These are phyloP conservation scores for Rhagonycha fulva DNA, from an alignment of 2,888 invertebrate genomes.

Conservation along the genomic window DNA sequence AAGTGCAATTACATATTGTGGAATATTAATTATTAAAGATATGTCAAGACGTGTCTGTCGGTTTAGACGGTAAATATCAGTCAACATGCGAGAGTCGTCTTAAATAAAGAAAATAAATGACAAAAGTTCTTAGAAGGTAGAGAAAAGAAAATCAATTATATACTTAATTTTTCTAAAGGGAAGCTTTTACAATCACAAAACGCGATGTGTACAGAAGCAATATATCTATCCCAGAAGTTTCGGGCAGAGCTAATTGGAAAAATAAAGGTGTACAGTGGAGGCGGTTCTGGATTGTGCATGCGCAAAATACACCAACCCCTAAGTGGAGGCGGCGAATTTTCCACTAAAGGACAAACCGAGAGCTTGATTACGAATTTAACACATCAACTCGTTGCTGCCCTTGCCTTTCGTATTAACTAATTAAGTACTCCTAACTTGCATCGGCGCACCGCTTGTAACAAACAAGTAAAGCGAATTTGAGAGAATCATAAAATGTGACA, in stretches of 20 bases:
- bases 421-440: constrained; percentile 14
- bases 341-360: constrained; percentile 27
- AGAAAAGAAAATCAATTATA: constrained; percentile 24
- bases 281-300: constrained; percentile 48
- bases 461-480: constrained; percentile 12
- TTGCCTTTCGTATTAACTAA: constrained; percentile 22
- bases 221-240: constrained; percentile 25
- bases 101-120: constrained; percentile 20
- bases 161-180: constrained; percentile 6
- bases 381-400: constrained; percentile 24
- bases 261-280: constrained; percentile 53
- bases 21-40: constrained; percentile 27
- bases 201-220: constrained; percentile 24
- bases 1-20: constrained; percentile 19
- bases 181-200: constrained; percentile 18
- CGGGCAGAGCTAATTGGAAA: constrained; percentile 52
- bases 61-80: constrained; percentile 19
- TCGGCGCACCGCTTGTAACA: constrained; percentile 4
- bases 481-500: constrained; percentile 30
- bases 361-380: constrained; percentile 33
- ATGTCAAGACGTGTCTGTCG: constrained; percentile 24
- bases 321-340: constrained; percentile 52
- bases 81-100: constrained; percentile 22
- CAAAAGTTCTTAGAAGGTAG: constrained; percentile 1
- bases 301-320: constrained; percentile 47